Base-by-base conservation (phyloP, 1,140 invertebrate genomes). In the Galendromus occidentalis region DNA sequence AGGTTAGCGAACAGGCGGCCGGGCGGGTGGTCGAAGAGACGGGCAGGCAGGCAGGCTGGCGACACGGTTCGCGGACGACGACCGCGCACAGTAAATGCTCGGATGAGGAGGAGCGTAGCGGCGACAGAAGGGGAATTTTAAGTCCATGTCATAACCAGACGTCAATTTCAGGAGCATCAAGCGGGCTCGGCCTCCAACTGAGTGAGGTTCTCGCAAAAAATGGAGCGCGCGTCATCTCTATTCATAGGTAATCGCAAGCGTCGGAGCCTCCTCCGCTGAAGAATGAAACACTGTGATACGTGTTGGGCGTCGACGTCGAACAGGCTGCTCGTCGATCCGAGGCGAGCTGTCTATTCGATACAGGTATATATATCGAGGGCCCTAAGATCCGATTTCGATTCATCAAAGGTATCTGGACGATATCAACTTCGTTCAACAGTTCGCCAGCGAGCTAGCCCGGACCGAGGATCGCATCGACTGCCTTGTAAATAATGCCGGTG, bases 401-500 rank as follows among this genome's bases (percentile, higher is more conserved):
- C 22, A 1, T 59, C 25, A 1, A 25, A 59, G 51, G 51, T 25
- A 59, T 59, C 51, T 59, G 51, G 51, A 59, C 33, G 51, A 59
- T 25, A 59, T 59, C 51, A 59, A 59, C 51, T 59, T 59, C 20
- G 51, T 59, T 25, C 51, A 59, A 9, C 51, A 59, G 25, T 59
- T 59, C 33, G 51, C 2, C 14, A 59, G 51, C 51, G 51, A 59
- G 51, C 25, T 59, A 6, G 51, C 22, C 51, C 14, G 51, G 33
- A 59, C 51, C 25, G 51, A 59, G 51, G 22, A 59, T 22, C 51
- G 51, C 14, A 59, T 59, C 9, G 51, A 59, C 51, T 59, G 51
- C 22, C 51, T 59, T 33, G 51, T 59, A n/a, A 59, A 59, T 33
- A 59, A 59, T 59, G 51, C 51, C 14, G 51, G 51, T 59, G 33